phyloP scores from a whole-genome alignment of 1,140 invertebrate genomes.

The Triops longicaudatus region DNA sequence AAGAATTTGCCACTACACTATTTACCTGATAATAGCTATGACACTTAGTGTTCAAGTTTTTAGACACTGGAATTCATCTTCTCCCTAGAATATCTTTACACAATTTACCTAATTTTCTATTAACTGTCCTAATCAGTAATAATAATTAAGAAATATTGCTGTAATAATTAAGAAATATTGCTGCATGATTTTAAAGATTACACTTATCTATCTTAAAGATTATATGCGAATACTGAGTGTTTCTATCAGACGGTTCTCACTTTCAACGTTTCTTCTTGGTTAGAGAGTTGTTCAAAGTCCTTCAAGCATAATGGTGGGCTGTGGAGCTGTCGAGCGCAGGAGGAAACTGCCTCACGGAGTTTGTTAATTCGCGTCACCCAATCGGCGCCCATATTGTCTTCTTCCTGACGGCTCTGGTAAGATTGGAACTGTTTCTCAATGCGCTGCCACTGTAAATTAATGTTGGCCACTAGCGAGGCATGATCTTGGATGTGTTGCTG shows the following conservation, averaged over 20 bases:
- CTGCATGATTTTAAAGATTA: no score
- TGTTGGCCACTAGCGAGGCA: slow-evolving; percentile 16
- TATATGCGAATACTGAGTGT: background rate
- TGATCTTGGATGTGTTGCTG: slow-evolving; percentile 27
- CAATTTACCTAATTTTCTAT: no score
- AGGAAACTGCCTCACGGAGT: slow-evolving; percentile 48
- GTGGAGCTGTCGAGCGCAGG: slow-evolving; percentile 47
- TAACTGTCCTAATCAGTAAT: no score
- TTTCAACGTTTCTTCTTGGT: slow-evolving; percentile 51
- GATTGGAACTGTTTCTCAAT: slow-evolving; percentile 37
- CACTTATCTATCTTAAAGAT: no score
- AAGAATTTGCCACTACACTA: no score
- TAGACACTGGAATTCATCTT: no score
- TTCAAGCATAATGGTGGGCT: slow-evolving; percentile 47
- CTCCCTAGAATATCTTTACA: no score
- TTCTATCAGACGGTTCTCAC: slow-evolving; percentile 32
- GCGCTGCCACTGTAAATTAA: slow-evolving; percentile 25
- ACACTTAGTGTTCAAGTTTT: no score
- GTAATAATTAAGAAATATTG: no score
- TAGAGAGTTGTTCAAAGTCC: slow-evolving; percentile 54
- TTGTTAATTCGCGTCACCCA: slow-evolving; percentile 50
- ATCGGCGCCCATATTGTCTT: slow-evolving; percentile 42
- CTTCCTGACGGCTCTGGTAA: slow-evolving; percentile 42
- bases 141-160: no score
- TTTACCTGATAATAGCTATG: no score